Conservation (phyloP, 1,140 invertebrate genomes). For the Drosophila parvula region DNA sequence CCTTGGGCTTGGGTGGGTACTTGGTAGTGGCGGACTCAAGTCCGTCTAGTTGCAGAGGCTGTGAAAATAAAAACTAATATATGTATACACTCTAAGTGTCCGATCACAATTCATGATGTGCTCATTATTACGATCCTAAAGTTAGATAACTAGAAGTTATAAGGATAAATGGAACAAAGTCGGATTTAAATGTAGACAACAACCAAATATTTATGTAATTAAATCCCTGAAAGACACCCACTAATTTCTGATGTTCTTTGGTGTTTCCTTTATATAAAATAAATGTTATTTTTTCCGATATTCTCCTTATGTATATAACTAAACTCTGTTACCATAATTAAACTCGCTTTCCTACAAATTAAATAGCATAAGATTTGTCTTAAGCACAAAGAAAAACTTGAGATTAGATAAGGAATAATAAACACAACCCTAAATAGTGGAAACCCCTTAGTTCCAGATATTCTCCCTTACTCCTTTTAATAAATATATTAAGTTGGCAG, state of each 20-base stretch:
- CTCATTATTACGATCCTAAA: conserved; percentile 38
- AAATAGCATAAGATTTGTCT: not conserved
- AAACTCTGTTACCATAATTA: not conserved
- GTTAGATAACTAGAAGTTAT: conserved; percentile 36
- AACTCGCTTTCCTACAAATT: conserved; percentile 2
- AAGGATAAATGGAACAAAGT: conserved; percentile 9
- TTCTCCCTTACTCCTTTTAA: not conserved
- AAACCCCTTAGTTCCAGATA: not conserved
- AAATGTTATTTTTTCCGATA: not conserved
- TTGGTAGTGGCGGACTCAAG: conserved; percentile 24
- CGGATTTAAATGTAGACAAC: conserved; percentile 20
- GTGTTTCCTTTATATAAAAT: not conserved
- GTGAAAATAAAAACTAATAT: conserved; percentile 65
- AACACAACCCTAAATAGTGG: not conserved
- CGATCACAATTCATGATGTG: conserved; percentile 35
- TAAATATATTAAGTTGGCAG: not conserved
- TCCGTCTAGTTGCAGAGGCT: conserved; percentile 73
- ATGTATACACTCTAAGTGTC: conserved; percentile 58
- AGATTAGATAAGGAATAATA: conserved; percentile 5
- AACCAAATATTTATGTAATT: conserved; percentile 33
- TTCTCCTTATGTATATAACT: conserved; percentile 12
- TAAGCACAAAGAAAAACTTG: conserved; percentile 8
- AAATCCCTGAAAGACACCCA: conserved; percentile 5
- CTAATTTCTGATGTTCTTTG: not conserved
- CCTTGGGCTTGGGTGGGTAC: conserved; percentile 30